phyloP scores from a whole-genome alignment of 2,888 invertebrate genomes.

The Harpalus rubripes region DNA sequence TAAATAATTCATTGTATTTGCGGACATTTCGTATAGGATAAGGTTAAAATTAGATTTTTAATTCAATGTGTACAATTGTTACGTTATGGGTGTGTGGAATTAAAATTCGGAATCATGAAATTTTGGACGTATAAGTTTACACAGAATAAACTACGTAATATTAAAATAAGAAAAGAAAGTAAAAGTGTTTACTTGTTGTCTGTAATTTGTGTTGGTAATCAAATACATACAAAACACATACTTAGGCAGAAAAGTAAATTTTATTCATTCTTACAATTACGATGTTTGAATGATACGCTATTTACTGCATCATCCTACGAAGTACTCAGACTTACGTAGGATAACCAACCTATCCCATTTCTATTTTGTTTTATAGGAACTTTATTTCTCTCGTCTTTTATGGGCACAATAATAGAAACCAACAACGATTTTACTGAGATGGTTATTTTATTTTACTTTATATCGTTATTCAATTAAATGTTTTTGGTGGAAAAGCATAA shows the following conservation, averaged over 20 bases:
- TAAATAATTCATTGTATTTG: background rate
- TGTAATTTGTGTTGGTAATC: too few relatives aligned
- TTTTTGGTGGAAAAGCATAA: background rate
- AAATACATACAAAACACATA: background rate
- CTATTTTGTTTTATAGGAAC: background rate
- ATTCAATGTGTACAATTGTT: background rate
- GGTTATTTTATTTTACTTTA: background rate
- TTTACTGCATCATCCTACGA: background rate
- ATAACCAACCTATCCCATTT: background rate
- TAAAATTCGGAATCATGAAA: background rate
- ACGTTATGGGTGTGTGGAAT: background rate
- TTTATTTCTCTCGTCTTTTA: background rate
- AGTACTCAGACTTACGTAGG: background rate
- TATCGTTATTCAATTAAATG: background rate
- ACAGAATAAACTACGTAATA: background rate
- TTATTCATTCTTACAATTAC: too few relatives aligned
- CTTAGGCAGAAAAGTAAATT: background rate
- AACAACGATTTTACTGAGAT: background rate
- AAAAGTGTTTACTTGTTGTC: background rate
- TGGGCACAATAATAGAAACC: background rate
- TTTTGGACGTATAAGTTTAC: background rate
- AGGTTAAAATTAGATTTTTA: background rate
- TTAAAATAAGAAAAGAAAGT: background rate
- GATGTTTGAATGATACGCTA: background rate
- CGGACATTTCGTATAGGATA: background rate